A percentile compares a stretch with the other conserved stretches of the same genome.
phyloP scores from a whole-genome alignment of 1,140 invertebrate genomes.

The Pentalonia nigronervosa region DNA sequence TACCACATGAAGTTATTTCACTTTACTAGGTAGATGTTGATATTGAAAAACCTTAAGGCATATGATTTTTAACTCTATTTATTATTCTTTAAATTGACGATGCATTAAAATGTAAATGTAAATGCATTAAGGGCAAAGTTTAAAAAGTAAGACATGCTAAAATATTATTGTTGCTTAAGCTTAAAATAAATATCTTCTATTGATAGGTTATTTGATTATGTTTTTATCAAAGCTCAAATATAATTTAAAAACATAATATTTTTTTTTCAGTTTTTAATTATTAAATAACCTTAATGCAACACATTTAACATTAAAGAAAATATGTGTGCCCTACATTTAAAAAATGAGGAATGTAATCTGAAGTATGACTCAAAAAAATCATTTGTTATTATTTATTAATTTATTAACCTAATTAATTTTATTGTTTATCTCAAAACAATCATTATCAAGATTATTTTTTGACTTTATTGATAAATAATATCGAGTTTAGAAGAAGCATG shows the following conservation, averaged over 20 bases:
- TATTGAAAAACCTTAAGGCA: background rate
- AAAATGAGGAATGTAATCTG: background rate
- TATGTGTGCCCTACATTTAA: background rate
- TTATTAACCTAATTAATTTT: too few species aligned
- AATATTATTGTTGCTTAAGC: background rate
- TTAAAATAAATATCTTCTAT: background rate
- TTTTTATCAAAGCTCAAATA: background rate
- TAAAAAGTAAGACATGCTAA: background rate
- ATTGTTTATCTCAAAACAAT: background rate
- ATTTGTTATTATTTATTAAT: background rate
- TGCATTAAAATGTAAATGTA: too few species aligned
- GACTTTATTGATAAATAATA: background rate
- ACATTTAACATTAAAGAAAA: background rate
- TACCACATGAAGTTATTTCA: background rate
- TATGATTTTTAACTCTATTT: too few species aligned
- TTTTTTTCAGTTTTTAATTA: background rate
- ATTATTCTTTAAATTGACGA: background rate
- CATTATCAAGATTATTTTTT: background rate
- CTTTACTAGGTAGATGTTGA: background rate
- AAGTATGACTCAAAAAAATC: background rate
- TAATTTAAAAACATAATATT: background rate
- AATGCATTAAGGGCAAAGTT: background rate
- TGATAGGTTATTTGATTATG: background rate
- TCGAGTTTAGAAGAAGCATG: background rate
- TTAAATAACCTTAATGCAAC: background rate